A percentile compares a stretch with the other conserved stretches of the same genome.
Evolutionary conservation across 2,113 vertebrate species (phyloP).

Genomic region (Tragelaphus strepsiceros): DNA sequence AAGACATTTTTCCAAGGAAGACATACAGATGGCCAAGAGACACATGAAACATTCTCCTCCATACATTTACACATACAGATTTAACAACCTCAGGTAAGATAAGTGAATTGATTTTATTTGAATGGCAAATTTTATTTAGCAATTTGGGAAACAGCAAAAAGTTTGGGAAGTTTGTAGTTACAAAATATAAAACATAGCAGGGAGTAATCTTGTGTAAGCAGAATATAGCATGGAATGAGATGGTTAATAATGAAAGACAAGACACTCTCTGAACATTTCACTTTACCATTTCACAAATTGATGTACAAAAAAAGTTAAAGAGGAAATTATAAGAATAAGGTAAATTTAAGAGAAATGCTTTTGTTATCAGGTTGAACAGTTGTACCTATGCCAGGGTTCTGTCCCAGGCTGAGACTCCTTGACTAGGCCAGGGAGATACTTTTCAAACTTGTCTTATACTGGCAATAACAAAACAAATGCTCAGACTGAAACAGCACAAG

Average conservation of each 20-base stretch:
- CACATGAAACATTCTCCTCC: not conserved
- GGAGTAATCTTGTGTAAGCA: not conserved
- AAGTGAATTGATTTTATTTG: not conserved
- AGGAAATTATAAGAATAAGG: not conserved
- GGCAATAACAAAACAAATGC: not conserved
- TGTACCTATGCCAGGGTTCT: not conserved
- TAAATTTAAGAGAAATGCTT: not conserved
- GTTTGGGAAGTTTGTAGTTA: not conserved
- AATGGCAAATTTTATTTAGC: not conserved
- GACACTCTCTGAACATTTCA: not conserved
- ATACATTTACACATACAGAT: not conserved
- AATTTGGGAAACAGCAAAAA: conserved; percentile 1
- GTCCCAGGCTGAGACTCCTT: not conserved
- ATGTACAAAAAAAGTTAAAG: not conserved
- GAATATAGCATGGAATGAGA: not conserved
- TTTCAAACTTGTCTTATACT: not conserved
- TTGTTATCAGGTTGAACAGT: not conserved
- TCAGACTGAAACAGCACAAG: not conserved
- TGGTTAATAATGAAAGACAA: not conserved
- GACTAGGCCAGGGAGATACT: not conserved
- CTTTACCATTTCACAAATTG: not conserved
- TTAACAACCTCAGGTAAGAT: not conserved
- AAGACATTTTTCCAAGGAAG: not conserved
- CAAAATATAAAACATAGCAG: not conserved
- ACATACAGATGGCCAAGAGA: not conserved